These are phyloP conservation scores for Oncorhynchus gorbuscha DNA, from an alignment of 2,113 vertebrate genomes.

Conservation along the genomic window DNA sequence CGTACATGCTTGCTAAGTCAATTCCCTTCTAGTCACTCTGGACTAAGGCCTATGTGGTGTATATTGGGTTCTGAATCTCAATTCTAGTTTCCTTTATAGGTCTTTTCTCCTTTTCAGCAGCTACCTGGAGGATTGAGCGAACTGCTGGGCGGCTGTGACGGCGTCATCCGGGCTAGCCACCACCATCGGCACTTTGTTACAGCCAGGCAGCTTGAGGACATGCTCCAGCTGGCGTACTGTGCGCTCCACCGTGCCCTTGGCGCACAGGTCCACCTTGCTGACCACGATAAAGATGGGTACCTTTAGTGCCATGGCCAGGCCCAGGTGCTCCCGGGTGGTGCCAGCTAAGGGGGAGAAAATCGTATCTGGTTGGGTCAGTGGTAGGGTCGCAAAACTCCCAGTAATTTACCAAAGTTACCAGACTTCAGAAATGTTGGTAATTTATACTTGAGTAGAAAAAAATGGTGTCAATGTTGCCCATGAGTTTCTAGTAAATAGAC, in stretches of 20 bases:
- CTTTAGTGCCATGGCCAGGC: conserved; percentile 93
- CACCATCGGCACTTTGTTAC: conserved; percentile 91
- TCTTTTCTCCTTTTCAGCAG: background rate
- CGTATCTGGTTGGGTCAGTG: background rate
- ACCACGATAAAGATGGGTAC: conserved; percentile 96
- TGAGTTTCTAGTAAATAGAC: too few relatives aligned
- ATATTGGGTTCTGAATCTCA: too few relatives aligned
- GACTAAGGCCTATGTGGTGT: too few relatives aligned
- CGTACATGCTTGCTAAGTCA: too few relatives aligned
- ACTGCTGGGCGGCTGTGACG: conserved; percentile 93
- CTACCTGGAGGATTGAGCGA: conserved; percentile 87
- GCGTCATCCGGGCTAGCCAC: conserved; percentile 87
- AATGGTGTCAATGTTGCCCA: too few relatives aligned
- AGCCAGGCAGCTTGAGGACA: conserved; percentile 92
- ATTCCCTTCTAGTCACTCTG: too few relatives aligned
- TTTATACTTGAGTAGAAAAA: too few relatives aligned
- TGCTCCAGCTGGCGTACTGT: conserved; percentile 91
- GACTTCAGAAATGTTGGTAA: too few relatives aligned
- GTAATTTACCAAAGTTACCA: too few relatives aligned
- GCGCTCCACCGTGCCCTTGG: conserved; percentile 84
- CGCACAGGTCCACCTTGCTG: conserved; percentile 93
- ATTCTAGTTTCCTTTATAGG: too few relatives aligned
- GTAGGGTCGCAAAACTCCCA: background rate
- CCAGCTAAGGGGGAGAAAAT: conserved; percentile 74
- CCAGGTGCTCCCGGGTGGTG: conserved; percentile 92